Evolutionary conservation across 2,888 invertebrate genomes (phyloP).

Genomic region (Quadriops clusia): DNA sequence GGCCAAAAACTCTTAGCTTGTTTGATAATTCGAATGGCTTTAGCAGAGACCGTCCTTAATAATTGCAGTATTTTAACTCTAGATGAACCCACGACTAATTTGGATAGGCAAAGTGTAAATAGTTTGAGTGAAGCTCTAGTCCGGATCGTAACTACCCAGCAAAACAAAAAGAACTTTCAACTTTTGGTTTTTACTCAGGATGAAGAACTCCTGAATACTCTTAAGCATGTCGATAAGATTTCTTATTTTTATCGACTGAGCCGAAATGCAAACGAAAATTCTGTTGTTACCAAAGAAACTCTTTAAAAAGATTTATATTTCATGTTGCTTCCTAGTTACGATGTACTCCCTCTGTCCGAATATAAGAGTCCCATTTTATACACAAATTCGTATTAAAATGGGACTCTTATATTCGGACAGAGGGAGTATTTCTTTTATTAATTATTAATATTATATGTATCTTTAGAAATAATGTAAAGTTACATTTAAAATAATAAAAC

Average conservation of each 20-base stretch:
- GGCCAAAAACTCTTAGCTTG: slow-evolving; percentile 96
- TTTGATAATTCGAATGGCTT: slow-evolving; percentile 87
- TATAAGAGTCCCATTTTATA: no score
- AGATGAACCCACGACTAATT: slow-evolving; percentile 98
- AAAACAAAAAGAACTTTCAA: slow-evolving; percentile 69
- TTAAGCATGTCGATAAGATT: slow-evolving; percentile 56
- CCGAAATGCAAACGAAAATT: slow-evolving; percentile 50
- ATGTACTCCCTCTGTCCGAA: no score
- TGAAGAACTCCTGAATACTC: slow-evolving; percentile 73
- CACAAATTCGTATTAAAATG: no score
- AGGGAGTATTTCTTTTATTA: no score
- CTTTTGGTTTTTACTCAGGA: slow-evolving; percentile 96
- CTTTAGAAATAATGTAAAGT: no score
- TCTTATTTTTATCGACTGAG: slow-evolving; percentile 58
- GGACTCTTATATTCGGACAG: no score
- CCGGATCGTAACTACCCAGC: slow-evolving; percentile 53
- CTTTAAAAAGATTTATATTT: no score
- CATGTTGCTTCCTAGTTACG: no score
- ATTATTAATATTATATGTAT: no score
- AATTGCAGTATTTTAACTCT: slow-evolving; percentile 92
- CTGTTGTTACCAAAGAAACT: slow-evolving; percentile 33
- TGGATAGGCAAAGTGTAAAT: slow-evolving; percentile 79
- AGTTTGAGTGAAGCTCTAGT: slow-evolving; percentile 70
- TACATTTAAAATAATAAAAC: no score
- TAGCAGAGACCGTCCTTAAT: slow-evolving; percentile 93